Base-by-base conservation (phyloP, 2,113 vertebrate genomes). In the Calidris pugnax region DNA sequence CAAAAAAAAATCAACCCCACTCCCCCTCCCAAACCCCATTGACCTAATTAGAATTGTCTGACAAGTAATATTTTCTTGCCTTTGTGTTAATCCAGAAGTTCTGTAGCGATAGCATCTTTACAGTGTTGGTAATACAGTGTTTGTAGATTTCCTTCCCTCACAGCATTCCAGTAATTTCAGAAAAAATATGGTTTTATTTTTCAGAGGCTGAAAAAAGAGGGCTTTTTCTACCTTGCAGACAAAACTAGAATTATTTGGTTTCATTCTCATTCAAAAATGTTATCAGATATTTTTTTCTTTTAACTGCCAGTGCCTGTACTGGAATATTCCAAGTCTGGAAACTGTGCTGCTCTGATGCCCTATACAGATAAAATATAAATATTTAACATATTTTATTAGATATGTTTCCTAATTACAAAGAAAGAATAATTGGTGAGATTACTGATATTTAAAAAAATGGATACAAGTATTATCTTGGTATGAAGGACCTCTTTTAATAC, bases 211-310 rank as follows among this genome's bases (percentile, higher is more conserved):
- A 33, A 77, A 63, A 75, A 60, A 81, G 7, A 9, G 5, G 6
- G 2, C 6, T 47, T 41, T 85, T 89, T 62, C 32, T 60, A 48
- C 41, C 14, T 71, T 60, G 10, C 3, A 1, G 41, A 18, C 33
- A 97, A 47, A 81, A 26, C 28, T 91, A 75, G 93, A 86, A 88
- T 91, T 97, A 92, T 90, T 97, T 82, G 10, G 53, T 93, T 76
- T 94, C 33, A 43, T 97, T 96, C 76, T 86, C 39, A 85, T 96
- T 95, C 93, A 71, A 68, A 95, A 95, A 8, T 23, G 13, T 87
- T 88, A 87, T 93, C 71, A 71, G 47, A 41, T n/a, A 4, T 48
- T 53, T 23, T 47, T 17, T 4, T 67, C 60, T 89, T 94, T 91
- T 66, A 87, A 59, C 12, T 85, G n/a, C 30, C 30, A 8, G 2